These are phyloP conservation scores for Phrynocephalus versicolor DNA, from an alignment of 2,113 vertebrate genomes.

Conservation along the genomic window DNA sequence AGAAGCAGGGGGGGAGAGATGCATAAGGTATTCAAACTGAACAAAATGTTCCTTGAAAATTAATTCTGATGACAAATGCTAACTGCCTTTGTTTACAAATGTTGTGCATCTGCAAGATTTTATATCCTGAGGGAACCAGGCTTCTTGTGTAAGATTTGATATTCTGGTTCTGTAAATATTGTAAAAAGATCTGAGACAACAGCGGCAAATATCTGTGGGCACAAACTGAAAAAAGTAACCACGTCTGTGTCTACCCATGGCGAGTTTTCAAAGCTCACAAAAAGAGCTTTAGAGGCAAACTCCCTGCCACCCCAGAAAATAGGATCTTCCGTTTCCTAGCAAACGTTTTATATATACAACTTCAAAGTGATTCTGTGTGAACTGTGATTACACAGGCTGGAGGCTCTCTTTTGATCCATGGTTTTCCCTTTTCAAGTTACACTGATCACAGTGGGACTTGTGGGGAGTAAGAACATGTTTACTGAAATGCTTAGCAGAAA, in stretches of 20 bases:
- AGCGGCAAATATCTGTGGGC: not conserved
- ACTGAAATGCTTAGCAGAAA: not conserved
- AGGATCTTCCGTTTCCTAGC: not conserved
- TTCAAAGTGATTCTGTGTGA: not conserved
- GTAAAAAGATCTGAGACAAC: not conserved
- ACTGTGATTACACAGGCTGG: not conserved
- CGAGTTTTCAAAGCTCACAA: not conserved
- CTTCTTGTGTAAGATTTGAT: not conserved
- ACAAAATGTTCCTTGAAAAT: not conserved
- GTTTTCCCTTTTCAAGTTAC: not conserved
- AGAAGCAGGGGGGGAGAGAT: not conserved
- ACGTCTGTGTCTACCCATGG: not conserved
- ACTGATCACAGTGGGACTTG: not conserved
- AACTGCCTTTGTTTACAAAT: slow-evolving; percentile 9
- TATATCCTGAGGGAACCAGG: not conserved
- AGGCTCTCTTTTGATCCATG: not conserved
- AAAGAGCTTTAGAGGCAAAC: not conserved
- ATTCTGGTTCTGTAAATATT: slow-evolving; percentile 12
- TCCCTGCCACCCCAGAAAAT: not conserved
- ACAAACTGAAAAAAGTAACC: not conserved
- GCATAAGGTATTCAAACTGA: not conserved
- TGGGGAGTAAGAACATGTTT: not conserved
- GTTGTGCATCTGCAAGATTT: not conserved
- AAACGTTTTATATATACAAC: not conserved
- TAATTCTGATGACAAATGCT: slow-evolving; percentile 3